These are phyloP conservation scores for Andricus curvator DNA, from an alignment of 2,888 invertebrate genomes.

Conservation along the genomic window DNA sequence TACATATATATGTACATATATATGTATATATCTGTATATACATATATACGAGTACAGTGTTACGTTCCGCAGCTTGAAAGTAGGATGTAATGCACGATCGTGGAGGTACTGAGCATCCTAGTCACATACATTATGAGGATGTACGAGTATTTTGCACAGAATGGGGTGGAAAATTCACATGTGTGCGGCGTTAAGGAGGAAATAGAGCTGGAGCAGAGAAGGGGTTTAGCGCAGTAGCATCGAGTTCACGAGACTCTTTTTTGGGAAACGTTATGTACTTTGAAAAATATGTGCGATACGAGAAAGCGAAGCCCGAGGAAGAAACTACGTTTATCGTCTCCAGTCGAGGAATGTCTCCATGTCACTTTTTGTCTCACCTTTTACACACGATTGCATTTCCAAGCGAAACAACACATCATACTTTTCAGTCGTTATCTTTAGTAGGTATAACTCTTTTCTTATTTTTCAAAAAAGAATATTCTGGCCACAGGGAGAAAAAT, in stretches of 20 bases:
- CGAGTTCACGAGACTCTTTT: background rate
- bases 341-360: background rate
- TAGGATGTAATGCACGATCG: conserved; percentile 33
- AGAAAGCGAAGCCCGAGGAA: background rate
- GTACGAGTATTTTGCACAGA: conserved; percentile 40
- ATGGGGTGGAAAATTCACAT: conserved; percentile 20
- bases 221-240: background rate
- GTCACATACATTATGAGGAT: conserved; percentile 45
- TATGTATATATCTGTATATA: conserved; percentile 38
- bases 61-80: conserved; percentile 40
- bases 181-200: background rate
- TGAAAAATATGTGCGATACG: conserved; percentile 5
- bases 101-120: conserved; percentile 43
- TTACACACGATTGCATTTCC: conserved; percentile 9
- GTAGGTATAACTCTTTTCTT: too few relatives aligned
- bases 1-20: conserved; percentile 40
- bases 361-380: conserved; percentile 1
- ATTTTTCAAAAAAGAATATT: too few relatives aligned
- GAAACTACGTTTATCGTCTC: background rate
- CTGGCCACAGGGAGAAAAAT: too few relatives aligned
- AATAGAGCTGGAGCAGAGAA: background rate
- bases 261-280: background rate
- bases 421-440: background rate
- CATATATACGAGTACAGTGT: conserved; percentile 44
- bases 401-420: conserved; percentile 16